Evolutionary conservation across 2,888 invertebrate genomes (phyloP).

Genomic region (Ernsta delagoae): DNA sequence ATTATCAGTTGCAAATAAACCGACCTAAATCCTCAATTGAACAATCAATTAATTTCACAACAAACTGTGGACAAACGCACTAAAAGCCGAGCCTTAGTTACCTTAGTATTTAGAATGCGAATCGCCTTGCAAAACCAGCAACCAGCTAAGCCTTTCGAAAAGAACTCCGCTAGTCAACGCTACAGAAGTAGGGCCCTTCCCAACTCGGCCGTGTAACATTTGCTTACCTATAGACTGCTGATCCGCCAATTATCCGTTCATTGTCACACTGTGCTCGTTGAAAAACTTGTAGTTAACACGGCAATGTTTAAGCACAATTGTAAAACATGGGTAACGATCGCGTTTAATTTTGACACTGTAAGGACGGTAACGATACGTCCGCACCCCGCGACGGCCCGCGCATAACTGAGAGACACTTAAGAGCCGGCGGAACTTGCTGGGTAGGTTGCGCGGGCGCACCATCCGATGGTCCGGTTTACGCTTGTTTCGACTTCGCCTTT

Average conservation of each 20-base stretch:
- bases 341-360: slow-evolving; percentile 57
- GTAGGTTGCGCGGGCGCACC: too few species aligned
- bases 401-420: slow-evolving; percentile 30
- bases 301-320: slow-evolving; percentile 64
- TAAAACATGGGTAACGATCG: slow-evolving; percentile 69
- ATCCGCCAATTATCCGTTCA: slow-evolving; percentile 60
- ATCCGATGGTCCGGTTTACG: slow-evolving; percentile 77
- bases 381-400: slow-evolving; percentile 56
- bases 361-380: slow-evolving; percentile 54
- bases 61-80: slow-evolving; percentile 68
- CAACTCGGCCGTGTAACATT: slow-evolving; percentile 55
- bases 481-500: slow-evolving; percentile 68
- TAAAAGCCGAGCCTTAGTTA: slow-evolving; percentile 42
- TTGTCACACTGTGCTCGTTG: slow-evolving; percentile 53
- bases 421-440: too few species aligned
- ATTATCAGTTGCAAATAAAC: slow-evolving; percentile 32
- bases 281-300: slow-evolving; percentile 51
- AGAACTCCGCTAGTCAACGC: slow-evolving; percentile 55
- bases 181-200: slow-evolving; percentile 58
- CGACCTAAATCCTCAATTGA: slow-evolving; percentile 26
- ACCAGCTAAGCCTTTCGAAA: slow-evolving; percentile 61
- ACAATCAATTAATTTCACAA: slow-evolving; percentile 54
- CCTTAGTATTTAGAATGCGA: slow-evolving; percentile 60
- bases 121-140: slow-evolving; percentile 66
- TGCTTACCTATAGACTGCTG: slow-evolving; percentile 64